Conservation (phyloP, 1,140 invertebrate genomes). For the Metaphire vulgaris region DNA sequence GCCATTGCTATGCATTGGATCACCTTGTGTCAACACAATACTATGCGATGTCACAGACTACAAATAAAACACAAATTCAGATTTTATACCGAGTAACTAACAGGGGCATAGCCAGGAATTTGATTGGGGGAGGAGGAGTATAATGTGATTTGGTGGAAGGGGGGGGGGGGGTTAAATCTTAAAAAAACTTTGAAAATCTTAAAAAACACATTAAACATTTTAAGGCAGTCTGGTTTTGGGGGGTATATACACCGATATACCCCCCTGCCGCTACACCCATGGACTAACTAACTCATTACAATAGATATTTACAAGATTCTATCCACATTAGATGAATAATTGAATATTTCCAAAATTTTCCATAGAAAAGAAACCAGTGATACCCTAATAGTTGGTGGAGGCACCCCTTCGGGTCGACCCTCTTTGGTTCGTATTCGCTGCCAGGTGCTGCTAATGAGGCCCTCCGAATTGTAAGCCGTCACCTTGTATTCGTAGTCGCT, state of each 20-base stretch:
- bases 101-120: background rate
- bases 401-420: slow-evolving; percentile 39
- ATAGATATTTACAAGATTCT: no score
- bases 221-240: no score
- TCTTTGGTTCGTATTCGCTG: slow-evolving; percentile 38
- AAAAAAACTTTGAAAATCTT: background rate
- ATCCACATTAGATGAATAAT: no score
- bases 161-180: no score
- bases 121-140: no score
- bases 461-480: slow-evolving; percentile 38
- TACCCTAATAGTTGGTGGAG: slow-evolving; percentile 39
- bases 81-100: background rate
- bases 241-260: no score
- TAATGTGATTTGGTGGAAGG: background rate
- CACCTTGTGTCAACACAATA: slow-evolving; percentile 36
- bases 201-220: slow-evolving; percentile 5
- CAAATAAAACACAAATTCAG: slow-evolving; percentile 14
- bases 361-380: no score
- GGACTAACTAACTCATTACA: background rate
- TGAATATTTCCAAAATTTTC: no score
- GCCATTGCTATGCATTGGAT: slow-evolving; percentile 40
- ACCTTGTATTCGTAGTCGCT: slow-evolving; percentile 45
- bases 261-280: no score
- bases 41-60: slow-evolving; percentile 36
- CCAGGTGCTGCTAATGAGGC: slow-evolving; percentile 41